Base-by-base conservation (phyloP, 2,888 invertebrate genomes). In the Cephus runcator region DNA sequence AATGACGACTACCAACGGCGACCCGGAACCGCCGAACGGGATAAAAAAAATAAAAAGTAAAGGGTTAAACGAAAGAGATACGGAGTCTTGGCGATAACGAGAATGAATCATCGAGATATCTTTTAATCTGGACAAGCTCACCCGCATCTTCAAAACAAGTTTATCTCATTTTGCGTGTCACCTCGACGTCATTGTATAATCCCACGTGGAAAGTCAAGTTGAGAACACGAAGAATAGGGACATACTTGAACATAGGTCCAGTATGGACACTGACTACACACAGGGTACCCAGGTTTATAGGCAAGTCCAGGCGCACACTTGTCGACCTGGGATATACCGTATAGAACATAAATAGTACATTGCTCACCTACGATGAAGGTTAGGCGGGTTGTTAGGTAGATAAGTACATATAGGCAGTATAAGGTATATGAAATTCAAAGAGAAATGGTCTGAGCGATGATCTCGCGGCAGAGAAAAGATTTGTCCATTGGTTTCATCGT, bases 111-210 rank as follows among this genome's bases (percentile, higher is more conserved):
- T 85, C 78, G 80, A 74, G 80, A 77, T 86, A 85, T 86, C 85
- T 81, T 75, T 76, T 79, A 80, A 85, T 85, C 85, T 85, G 82
- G 81, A 85, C 86, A 85, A 83, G 81, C 84, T 85, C 82, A 83
- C 85, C 85, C 86, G 85, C 85, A 85, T 85, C 79, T 81, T 79
- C 82, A 77, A 77, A 82, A 84, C 85, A 84, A 84, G 85, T 85
- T 86, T 86, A 83, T 84, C 84, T 83, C 81, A 81, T 86, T 86
- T 85, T 81, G 85, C 86, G 82, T 83, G 85, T 85, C 85, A 85
- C 85, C 83, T 84, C 78, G 81, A 81, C 79, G 83, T 86, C 85
- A 85, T 85, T 85, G 83, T 84, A 79, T 80, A 83, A 81, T 79
- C 76, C 79, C 79, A 23, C 15, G 15, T 33, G n/a, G 23, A 75